Evolutionary conservation across 2,113 vertebrate genomes (phyloP).

Genomic region (Junco hyemalis): DNA sequence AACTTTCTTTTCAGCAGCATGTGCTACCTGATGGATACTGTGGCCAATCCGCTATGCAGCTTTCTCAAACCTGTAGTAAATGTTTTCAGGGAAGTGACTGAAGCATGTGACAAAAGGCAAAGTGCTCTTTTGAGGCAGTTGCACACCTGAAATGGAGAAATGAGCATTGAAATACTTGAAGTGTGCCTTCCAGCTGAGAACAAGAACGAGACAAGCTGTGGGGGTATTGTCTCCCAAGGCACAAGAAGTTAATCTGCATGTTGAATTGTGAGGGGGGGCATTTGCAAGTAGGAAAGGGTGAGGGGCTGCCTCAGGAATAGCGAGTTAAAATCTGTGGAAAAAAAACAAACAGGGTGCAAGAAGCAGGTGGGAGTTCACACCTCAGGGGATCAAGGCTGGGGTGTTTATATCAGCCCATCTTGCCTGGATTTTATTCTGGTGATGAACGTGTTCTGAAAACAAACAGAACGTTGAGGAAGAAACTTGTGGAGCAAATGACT

Average conservation of each 20-base stretch:
- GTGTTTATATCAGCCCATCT: constrained; percentile 38
- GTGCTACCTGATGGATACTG: neutral
- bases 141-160: neutral
- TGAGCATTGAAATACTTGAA: neutral
- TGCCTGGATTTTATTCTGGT: constrained; percentile 49
- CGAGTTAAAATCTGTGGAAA: neutral
- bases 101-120: neutral
- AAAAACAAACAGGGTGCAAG: neutral
- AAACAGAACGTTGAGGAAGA: constrained; percentile 59
- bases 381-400: neutral
- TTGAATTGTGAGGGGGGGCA: too few species aligned
- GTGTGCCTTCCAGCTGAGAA: neutral
- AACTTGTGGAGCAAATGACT: constrained; percentile 61
- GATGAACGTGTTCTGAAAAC: constrained; percentile 57
- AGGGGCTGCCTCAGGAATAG: neutral
- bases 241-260: neutral
- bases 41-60: neutral
- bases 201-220: neutral
- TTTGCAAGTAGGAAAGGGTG: neutral
- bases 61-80: neutral
- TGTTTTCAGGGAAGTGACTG: neutral
- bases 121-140: neutral
- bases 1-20: neutral
- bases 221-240: neutral
- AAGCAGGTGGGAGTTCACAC: constrained; percentile 49